Evolutionary conservation across 2,113 vertebrate species (phyloP).

Genomic region (Amphiprion percula): DNA sequence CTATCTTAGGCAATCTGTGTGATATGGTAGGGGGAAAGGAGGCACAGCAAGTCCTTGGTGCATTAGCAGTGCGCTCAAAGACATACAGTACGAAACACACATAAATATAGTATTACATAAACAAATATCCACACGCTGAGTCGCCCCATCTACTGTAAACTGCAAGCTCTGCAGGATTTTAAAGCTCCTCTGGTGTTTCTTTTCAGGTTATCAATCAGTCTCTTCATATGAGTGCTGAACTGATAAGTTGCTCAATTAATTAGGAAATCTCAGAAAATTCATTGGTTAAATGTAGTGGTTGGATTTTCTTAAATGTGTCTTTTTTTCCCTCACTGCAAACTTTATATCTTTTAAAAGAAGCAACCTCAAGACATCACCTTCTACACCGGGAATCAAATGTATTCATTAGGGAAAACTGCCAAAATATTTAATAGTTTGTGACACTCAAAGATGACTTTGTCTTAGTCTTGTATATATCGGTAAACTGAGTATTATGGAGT

Average conservation of each 20-base stretch:
- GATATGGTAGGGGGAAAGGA: conserved; percentile 42
- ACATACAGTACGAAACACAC: conserved; percentile 10
- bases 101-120: neutral
- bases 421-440: no score
- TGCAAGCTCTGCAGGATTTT: neutral
- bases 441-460: no score
- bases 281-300: neutral
- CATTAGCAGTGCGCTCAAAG: conserved; percentile 38
- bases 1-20: conserved; percentile 60
- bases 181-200: neutral
- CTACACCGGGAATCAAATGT: no score
- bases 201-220: conserved; percentile 3
- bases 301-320: neutral
- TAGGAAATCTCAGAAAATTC: neutral
- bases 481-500: no score
- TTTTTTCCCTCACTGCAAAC: neutral
- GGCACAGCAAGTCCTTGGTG: conserved; percentile 45
- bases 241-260: neutral
- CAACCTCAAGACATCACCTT: neutral
- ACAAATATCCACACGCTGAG: neutral
- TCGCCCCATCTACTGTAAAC: neutral
- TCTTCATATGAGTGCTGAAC: neutral
- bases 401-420: no score
- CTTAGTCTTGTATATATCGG: no score
- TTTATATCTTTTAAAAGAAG: neutral